Evolutionary conservation across 2,797 vertebrate species (phyloP).

Genomic region (Acanthurus leucopareius): DNA sequence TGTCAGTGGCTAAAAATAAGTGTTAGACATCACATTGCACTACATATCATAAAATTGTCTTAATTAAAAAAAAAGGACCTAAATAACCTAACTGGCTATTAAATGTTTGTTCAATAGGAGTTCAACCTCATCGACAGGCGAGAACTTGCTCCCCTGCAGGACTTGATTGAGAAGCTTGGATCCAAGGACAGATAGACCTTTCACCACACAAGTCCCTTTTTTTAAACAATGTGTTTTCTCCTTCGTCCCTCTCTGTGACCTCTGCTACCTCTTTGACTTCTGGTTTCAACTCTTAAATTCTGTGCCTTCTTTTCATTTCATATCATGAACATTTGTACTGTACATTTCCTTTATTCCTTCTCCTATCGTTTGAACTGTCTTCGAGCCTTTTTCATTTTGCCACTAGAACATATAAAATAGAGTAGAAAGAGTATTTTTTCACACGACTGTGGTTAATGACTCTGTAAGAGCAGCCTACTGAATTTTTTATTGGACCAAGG

Average conservation of each 20-base stretch:
- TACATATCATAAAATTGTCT: too few species aligned
- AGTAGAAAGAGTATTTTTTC: conserved; percentile 63
- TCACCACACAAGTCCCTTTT: conserved; percentile 26
- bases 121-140: conserved; percentile 98
- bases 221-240: conserved; percentile 28
- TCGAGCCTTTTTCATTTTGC: conserved; percentile 62
- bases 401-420: conserved; percentile 57
- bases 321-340: conserved; percentile 58
- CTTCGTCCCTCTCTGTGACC: conserved; percentile 48
- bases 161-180: conserved; percentile 98
- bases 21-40: not conserved
- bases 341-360: conserved; percentile 46
- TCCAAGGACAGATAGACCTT: conserved; percentile 97
- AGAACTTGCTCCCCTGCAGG: conserved; percentile 97
- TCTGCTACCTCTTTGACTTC: conserved; percentile 78
- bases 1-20: not conserved
- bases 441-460: conserved; percentile 53
- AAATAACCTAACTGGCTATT: not conserved
- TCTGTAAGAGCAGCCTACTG: conserved; percentile 55
- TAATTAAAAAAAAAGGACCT: not conserved
- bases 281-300: conserved; percentile 64
- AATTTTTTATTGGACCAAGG: conserved; percentile 75
- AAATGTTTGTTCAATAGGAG: conserved; percentile 83
- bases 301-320: conserved; percentile 75
- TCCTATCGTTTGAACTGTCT: conserved; percentile 50